Percentiles rank a stretch among this genome's conserved stretches.
Evolutionary conservation across 2,113 vertebrate genomes (phyloP).

Genomic region (Poeciliopsis prolifica): DNA sequence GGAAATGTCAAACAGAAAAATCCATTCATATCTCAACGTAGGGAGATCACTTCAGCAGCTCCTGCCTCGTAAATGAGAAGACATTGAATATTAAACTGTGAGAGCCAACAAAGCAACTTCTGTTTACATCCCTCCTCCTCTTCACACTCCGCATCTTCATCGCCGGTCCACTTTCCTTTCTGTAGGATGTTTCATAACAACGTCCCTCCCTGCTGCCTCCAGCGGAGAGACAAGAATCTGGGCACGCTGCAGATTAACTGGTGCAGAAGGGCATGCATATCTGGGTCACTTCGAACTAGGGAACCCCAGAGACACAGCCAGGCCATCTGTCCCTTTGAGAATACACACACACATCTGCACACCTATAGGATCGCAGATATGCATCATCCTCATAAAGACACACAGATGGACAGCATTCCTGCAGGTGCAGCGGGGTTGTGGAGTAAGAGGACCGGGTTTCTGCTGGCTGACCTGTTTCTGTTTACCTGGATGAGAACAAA

Average conservation of each 20-base stretch:
- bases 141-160: neutral
- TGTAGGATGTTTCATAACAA: slow-evolving; percentile 23
- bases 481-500: slow-evolving; percentile 40
- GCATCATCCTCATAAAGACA: neutral
- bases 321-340: slow-evolving; percentile 58
- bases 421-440: neutral
- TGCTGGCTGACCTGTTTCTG: slow-evolving; percentile 47
- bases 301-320: slow-evolving; percentile 37
- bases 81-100: slow-evolving; percentile 42
- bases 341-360: neutral
- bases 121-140: slow-evolving; percentile 4
- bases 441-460: slow-evolving; percentile 4
- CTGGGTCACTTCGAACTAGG: slow-evolving; percentile 33
- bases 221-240: slow-evolving; percentile 30
- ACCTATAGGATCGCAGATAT: neutral
- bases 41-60: neutral
- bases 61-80: neutral
- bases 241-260: slow-evolving; percentile 53
- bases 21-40: neutral
- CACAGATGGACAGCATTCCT: slow-evolving; percentile 17
- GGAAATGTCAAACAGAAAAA: neutral
- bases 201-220: neutral
- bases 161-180: neutral
- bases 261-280: slow-evolving; percentile 51
- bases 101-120: slow-evolving; percentile 18